phyloP scores from a whole-genome alignment of 2,113 vertebrate species.

The Brachypodius melanocephalos region DNA sequence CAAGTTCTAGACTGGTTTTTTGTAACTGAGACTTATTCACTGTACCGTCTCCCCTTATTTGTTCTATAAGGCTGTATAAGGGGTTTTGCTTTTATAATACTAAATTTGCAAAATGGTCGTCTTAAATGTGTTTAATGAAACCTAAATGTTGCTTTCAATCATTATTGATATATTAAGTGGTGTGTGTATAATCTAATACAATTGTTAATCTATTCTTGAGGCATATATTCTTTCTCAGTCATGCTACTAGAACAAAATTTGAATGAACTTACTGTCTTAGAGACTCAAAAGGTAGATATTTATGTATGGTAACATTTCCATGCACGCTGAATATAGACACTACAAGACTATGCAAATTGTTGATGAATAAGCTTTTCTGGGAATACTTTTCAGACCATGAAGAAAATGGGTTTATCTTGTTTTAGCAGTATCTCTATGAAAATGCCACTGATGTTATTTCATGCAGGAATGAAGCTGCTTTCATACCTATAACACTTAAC shows the following conservation, averaged over 20 bases:
- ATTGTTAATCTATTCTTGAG: background rate
- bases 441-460: background rate
- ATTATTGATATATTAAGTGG: background rate
- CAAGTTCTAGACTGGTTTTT: background rate
- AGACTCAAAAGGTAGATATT: background rate
- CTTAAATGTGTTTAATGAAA: background rate
- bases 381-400: background rate
- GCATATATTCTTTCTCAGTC: background rate
- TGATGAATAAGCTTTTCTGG: background rate
- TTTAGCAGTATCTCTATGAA: background rate
- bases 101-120: background rate
- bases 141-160: background rate
- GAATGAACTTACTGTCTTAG: background rate
- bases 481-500: background rate
- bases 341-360: background rate
- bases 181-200: background rate
- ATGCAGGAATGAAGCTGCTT: background rate
- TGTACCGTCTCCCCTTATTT: background rate
- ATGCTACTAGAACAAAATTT: background rate
- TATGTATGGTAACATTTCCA: background rate
- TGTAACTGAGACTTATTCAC: background rate
- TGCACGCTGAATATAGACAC: accelerated
- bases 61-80: background rate
- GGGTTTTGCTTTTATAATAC: background rate
- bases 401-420: background rate